Evolutionary conservation across 2,113 vertebrate species (phyloP).

Genomic region (Tamias sibiricus): DNA sequence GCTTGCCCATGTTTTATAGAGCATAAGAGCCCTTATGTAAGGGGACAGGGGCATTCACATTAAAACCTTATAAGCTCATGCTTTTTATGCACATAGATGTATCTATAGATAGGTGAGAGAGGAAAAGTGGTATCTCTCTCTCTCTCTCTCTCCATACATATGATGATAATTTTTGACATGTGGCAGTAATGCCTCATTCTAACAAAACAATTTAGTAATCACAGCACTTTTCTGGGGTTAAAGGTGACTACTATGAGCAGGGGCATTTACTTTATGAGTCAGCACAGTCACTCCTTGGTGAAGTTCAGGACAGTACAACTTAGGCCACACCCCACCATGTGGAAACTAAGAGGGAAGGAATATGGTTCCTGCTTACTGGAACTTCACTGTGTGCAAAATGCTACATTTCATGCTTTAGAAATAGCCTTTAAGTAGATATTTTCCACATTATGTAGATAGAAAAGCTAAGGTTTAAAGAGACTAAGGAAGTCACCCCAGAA

Average conservation of each 20-base stretch:
- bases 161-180: slow-evolving; percentile 11
- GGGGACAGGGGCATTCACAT: neutral
- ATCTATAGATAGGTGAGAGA: neutral
- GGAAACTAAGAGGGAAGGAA: neutral
- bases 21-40: too few relatives aligned
- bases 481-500: neutral
- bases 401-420: neutral
- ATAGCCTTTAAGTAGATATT: neutral
- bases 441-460: neutral
- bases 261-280: neutral
- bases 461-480: neutral
- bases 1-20: neutral
- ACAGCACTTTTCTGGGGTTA: neutral
- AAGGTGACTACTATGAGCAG: neutral
- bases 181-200: neutral
- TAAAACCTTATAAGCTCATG: neutral
- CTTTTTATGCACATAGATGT: neutral
- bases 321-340: neutral
- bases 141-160: too few relatives aligned
- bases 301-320: neutral
- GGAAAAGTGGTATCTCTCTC: neutral
- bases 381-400: neutral
- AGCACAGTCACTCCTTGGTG: neutral
- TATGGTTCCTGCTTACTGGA: neutral
- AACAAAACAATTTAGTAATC: neutral